These are phyloP conservation scores for Lithobates pipiens DNA, from an alignment of 2,797 vertebrate genomes.

Conservation along the genomic window DNA sequence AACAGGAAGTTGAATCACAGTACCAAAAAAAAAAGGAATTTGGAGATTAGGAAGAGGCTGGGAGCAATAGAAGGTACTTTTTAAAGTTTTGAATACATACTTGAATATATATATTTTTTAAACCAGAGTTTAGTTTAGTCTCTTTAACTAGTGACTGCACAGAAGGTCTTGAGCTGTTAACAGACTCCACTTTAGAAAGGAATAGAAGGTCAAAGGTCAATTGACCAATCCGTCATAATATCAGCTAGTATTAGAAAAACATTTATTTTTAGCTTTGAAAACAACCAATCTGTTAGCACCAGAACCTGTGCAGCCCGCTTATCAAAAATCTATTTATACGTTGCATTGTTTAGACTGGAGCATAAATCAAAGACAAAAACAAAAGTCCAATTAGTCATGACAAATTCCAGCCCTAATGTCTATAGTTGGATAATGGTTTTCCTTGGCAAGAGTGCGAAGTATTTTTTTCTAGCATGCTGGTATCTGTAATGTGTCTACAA, in stretches of 20 bases:
- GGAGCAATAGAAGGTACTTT: no score
- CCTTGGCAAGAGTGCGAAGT: constrained; percentile 32
- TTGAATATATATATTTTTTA: no score
- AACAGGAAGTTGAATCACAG: no score
- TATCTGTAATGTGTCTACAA: neutral
- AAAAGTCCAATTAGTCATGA: neutral
- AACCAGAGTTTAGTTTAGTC: no score
- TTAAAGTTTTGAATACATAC: no score
- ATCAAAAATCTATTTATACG: neutral
- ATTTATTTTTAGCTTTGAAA: no score
- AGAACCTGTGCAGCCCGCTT: neutral
- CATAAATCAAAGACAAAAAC: neutral
- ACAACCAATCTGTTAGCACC: no score
- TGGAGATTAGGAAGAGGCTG: no score
- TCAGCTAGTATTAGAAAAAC: no score
- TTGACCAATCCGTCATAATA: neutral
- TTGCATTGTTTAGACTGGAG: neutral
- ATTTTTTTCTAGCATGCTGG: neutral
- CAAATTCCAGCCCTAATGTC: neutral
- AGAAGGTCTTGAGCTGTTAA: neutral
- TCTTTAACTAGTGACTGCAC: no score
- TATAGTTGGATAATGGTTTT: constrained; percentile 13
- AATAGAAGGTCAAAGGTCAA: constrained; percentile 19
- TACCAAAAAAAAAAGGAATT: no score
- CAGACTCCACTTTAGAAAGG: constrained; percentile 9